Percentiles rank a stretch among this genome's conserved stretches.
phyloP scores from a whole-genome alignment of 1,140 invertebrate genomes.

The Pseudobourletiella spinata region DNA sequence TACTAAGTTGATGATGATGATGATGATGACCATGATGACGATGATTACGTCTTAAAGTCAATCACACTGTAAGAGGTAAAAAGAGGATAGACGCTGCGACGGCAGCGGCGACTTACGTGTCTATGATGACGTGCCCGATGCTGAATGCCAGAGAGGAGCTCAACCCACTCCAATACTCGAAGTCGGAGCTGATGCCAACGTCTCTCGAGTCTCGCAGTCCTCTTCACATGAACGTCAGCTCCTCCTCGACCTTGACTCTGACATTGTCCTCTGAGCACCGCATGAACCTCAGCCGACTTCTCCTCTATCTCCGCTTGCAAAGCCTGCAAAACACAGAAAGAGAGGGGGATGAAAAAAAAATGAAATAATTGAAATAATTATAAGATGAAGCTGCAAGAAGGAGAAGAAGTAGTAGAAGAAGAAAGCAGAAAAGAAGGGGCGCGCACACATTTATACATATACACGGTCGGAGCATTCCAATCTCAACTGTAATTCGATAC shows the following conservation, averaged over 20 bases:
- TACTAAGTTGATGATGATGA: too few species aligned
- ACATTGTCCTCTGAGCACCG: constrained; percentile 25
- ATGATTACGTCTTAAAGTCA: too few species aligned
- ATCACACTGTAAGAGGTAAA: too few species aligned
- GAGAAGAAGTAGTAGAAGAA: background rate
- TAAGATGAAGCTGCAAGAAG: background rate
- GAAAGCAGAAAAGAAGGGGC: too few species aligned
- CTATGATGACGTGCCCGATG: background rate
- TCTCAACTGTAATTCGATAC: background rate
- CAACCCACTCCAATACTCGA: constrained; percentile 32
- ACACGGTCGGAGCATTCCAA: background rate
- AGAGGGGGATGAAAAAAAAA: background rate
- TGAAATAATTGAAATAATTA: background rate
- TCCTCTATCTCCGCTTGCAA: constrained; percentile 33
- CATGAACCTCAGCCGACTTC: constrained; percentile 28
- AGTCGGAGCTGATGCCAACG: constrained; percentile 32
- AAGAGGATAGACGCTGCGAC: too few species aligned
- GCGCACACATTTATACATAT: background rate
- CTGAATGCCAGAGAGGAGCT: constrained; percentile 19
- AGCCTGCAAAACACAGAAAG: constrained; percentile 23
- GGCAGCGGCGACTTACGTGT: background rate
- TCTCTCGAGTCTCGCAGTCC: constrained; percentile 24
- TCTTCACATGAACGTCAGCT: constrained; percentile 13
- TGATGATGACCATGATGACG: too few species aligned
- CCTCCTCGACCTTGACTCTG: constrained; percentile 16